Base-by-base conservation (phyloP, 2,888 invertebrate genomes). In the Drosophila vallismaia region DNA sequence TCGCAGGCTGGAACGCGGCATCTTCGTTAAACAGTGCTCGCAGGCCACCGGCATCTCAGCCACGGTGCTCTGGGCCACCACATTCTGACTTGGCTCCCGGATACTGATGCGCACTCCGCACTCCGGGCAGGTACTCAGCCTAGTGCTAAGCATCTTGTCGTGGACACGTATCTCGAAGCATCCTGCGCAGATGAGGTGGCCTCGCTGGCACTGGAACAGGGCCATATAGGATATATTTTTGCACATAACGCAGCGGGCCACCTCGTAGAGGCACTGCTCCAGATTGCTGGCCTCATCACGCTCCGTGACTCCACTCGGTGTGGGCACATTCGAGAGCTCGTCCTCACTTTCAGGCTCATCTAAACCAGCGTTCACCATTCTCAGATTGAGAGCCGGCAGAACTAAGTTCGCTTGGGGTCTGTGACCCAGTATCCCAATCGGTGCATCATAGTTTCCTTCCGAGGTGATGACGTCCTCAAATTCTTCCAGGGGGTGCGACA, bases 101-200 rank as follows among this genome's bases (percentile, higher is more conserved):
- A 78, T 72, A 69, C 62, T 64, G 9, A 78, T 71, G 5, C 64
- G 52, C 4, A 59, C 70, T 0, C 6, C 2, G 28, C 78, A 79
- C n/a, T 6, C 1, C 5, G 70, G 55, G 48, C 78, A 79, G 2
- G 75, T 76, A 48, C 79, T 74, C 14, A 72, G n/a, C 9, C 19
- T 19, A 0, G n/a, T 0, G 33, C 53, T 54, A 5, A 72, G 62
- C 56, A 46, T 59, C 54, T 72, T 78, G 57, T 76, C 71, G 40
- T 75, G 42, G 24, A 75, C 56, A 0, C 72, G 76, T 0, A 76
- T 60, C 19, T 78, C 70, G 19, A 71, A 75, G 58, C 78, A 79
- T 10, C 75, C 74, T 10, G 55, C 68, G 12, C 78, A 79, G n/a
- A 78, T 38, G 3, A 55, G 19, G n/a, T 78, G 78, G 0, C 36